Conservation (phyloP, 2,797 vertebrate genomes). For the Protosalanx chinensis region DNA sequence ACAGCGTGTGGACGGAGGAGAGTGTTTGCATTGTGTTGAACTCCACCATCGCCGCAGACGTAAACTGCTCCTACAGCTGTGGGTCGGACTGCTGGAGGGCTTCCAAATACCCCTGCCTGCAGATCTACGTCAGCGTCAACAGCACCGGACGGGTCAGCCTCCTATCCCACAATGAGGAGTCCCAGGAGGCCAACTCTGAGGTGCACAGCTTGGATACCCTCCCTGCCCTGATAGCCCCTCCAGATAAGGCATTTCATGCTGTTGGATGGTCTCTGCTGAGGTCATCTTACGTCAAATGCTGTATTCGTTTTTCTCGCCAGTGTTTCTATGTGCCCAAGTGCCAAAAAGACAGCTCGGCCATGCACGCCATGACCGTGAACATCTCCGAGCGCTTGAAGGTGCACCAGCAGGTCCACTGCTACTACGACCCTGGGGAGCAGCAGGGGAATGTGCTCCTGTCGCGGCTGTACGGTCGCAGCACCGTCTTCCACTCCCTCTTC, state of each 20-base stretch:
- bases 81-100: slow-evolving; percentile 89
- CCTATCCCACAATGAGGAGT: slow-evolving; percentile 91
- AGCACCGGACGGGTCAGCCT: slow-evolving; percentile 82
- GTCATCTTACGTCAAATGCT: neutral
- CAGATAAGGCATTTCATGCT: neutral
- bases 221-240: neutral
- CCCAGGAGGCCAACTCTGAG: slow-evolving; percentile 86
- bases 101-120: slow-evolving; percentile 91
- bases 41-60: slow-evolving; percentile 82
- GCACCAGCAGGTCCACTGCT: slow-evolving; percentile 84
- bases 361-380: slow-evolving; percentile 77
- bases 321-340: slow-evolving; percentile 93
- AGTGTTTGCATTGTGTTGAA: slow-evolving; percentile 86
- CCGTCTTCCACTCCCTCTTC: slow-evolving; percentile 85
- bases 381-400: slow-evolving; percentile 87
- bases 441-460: slow-evolving; percentile 85
- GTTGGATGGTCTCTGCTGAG: neutral
- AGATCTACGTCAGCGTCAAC: slow-evolving; percentile 92
- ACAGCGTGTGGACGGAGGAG: slow-evolving; percentile 91
- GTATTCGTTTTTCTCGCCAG: slow-evolving; percentile 58
- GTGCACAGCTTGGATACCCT: slow-evolving; percentile 57
- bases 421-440: slow-evolving; percentile 81
- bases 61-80: slow-evolving; percentile 92
- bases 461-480: slow-evolving; percentile 81
- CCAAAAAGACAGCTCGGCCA: slow-evolving; percentile 82